Base-by-base conservation (phyloP, 2,888 invertebrate genomes). In the Leptinotarsa peninsularis region DNA sequence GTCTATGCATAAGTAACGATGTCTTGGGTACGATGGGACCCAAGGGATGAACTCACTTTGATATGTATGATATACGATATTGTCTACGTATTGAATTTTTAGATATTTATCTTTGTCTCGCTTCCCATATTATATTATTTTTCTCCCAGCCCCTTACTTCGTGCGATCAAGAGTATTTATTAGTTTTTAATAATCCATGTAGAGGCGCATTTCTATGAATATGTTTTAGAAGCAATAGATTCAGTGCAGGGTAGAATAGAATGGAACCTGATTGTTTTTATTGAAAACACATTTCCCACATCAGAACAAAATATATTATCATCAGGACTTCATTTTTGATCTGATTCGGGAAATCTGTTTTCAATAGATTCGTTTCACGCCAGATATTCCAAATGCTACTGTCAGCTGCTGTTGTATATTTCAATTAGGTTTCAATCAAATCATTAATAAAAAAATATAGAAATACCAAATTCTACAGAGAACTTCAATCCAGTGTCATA, bases 31-130 rank as follows among this genome's bases (percentile, higher is more conserved):
- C 83, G 85, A 88, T 86, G 79, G 84, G 84, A 80, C 87, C 84
- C 86, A 63, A 81, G 87, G 86, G 88, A 87, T 81, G 82, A 85
- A 85, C 86, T 86, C 81, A 85, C 85, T 87, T 86, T 86, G 85
- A 83, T 87, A 87, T 87, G 87, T 85, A 88, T 87, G 87, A 87
- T 87, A 86, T 86, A 87, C 86, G 85, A 85, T 84, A 85, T 86
- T 86, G 85, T 86, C 83, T 83, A 84, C 84, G 85, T 85, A 86
- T 85, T 84, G 85, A 85, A 86, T 85, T 86, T 85, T 84, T 84
- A 82, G 83, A 85, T 85, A 83, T 85, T 85, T 86, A 86, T 85
- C 81, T 81, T 80, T 83, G 80, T 83, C 80, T 80, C 73, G 72
- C 63, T 71, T 72, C 70, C 68, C 70, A 66, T 54, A 67, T 67